Percentiles rank a stretch among this genome's conserved stretches.
phyloP scores from a whole-genome alignment of 2,888 invertebrate species.

The Pyrrhia umbra region DNA sequence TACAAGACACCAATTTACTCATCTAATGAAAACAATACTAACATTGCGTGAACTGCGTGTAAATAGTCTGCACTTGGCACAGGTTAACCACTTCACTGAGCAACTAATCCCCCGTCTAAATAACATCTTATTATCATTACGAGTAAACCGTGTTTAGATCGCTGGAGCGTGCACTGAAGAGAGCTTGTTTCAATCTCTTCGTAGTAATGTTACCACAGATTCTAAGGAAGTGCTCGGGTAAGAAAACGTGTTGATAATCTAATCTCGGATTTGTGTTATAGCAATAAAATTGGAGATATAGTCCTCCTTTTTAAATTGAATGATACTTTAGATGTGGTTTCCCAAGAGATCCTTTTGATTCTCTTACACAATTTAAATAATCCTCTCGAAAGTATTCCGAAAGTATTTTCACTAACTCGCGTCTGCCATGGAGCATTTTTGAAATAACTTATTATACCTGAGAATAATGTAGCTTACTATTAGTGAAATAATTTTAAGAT shows the following conservation, averaged over 20 bases:
- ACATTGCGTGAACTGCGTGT: constrained; percentile 15
- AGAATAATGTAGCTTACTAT: no score
- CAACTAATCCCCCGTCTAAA: constrained; percentile 53
- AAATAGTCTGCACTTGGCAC: constrained; percentile 35
- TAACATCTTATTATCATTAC: constrained; percentile 55
- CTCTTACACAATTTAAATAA: background rate
- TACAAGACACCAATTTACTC: background rate
- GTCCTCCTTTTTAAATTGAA: background rate
- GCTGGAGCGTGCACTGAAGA: constrained; percentile 29
- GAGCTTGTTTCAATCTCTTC: constrained; percentile 12
- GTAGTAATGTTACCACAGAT: constrained; percentile 14
- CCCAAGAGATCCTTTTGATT: background rate
- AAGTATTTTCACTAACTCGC: background rate
- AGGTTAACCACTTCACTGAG: constrained; percentile 26
- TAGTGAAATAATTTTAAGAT: no score
- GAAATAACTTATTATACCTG: no score
- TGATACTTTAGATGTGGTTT: background rate
- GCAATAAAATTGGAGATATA: background rate
- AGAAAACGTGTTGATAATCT: constrained; percentile 15
- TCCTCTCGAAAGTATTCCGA: background rate
- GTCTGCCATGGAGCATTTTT: no score
- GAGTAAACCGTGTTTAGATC: constrained; percentile 46
- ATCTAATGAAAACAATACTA: constrained; percentile 7
- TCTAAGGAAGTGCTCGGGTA: background rate
- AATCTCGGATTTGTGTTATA: constrained; percentile 22